A percentile compares a stretch with the other conserved stretches of the same genome.
Evolutionary conservation across 2,797 vertebrate species (phyloP).

Genomic region (Myotis myotis): DNA sequence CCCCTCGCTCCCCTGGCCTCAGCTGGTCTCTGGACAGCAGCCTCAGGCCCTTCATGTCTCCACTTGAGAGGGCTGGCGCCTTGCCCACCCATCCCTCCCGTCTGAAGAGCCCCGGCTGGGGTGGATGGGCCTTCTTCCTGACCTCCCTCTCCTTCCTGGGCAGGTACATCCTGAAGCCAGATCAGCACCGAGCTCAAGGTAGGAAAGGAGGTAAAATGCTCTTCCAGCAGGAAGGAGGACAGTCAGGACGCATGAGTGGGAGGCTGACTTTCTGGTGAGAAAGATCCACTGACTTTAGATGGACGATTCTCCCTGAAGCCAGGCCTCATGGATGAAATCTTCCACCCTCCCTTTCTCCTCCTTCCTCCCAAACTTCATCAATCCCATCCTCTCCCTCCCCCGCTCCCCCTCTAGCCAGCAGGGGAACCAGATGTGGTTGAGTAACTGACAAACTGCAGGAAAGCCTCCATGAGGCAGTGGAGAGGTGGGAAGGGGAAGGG

Average conservation of each 20-base stretch:
- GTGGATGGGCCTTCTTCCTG: neutral
- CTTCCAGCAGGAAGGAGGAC: too few relatives aligned
- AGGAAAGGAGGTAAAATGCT: neutral
- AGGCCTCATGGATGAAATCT: too few relatives aligned
- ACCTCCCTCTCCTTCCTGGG: neutral
- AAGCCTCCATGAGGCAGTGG: neutral
- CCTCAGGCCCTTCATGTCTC: neutral
- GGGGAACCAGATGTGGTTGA: neutral
- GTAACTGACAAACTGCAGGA: neutral
- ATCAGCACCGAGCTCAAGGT: neutral
- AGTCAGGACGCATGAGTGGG: neutral
- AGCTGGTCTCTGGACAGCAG: neutral
- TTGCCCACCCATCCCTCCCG: fast-evolving
- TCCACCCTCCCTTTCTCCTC: neutral
- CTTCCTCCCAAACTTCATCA: too few relatives aligned
- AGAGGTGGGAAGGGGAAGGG: neutral
- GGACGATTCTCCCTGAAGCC: neutral
- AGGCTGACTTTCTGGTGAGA: neutral
- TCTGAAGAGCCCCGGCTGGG: neutral
- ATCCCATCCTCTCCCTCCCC: too few relatives aligned
- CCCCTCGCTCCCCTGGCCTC: fast-evolving
- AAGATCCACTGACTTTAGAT: neutral
- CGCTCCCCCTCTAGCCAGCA: neutral
- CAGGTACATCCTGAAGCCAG: neutral
- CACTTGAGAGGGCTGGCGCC: too few relatives aligned